These are phyloP conservation scores for Cataglyphis livida DNA, from an alignment of 2,888 invertebrate species.

Conservation along the genomic window DNA sequence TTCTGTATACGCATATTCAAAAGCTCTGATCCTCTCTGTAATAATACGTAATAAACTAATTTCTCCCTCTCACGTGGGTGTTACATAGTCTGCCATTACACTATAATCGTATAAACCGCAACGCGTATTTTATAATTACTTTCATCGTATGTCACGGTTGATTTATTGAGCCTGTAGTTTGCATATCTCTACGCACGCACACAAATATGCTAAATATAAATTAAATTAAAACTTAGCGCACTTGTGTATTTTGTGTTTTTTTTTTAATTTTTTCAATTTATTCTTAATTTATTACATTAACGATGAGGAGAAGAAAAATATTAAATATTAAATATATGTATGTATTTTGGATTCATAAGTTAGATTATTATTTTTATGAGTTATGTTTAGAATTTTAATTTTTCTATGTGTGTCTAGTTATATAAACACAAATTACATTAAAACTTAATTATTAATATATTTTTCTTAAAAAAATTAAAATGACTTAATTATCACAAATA, in stretches of 20 bases:
- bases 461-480: not conserved
- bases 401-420: not conserved
- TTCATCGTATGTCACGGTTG: conserved; percentile 15
- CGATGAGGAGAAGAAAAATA: not conserved
- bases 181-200: not conserved
- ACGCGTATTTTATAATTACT: conserved; percentile 33
- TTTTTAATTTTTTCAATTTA: not conserved
- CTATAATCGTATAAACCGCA: conserved; percentile 12
- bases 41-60: conserved; percentile 24
- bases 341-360: not conserved
- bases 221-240: not conserved
- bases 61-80: not conserved
- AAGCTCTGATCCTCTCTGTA: not conserved
- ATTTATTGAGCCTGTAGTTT: not conserved
- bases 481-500: not conserved
- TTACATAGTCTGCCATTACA: not conserved
- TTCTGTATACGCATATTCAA: not conserved
- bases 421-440: conserved; percentile 1
- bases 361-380: not conserved
- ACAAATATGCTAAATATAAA: not conserved
- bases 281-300: not conserved
- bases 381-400: not conserved
- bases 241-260: not conserved
- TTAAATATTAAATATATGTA: not conserved
- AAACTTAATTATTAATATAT: not conserved